Base-by-base conservation (phyloP, 2,888 invertebrate species). In the Eupeodes latifasciatus region DNA sequence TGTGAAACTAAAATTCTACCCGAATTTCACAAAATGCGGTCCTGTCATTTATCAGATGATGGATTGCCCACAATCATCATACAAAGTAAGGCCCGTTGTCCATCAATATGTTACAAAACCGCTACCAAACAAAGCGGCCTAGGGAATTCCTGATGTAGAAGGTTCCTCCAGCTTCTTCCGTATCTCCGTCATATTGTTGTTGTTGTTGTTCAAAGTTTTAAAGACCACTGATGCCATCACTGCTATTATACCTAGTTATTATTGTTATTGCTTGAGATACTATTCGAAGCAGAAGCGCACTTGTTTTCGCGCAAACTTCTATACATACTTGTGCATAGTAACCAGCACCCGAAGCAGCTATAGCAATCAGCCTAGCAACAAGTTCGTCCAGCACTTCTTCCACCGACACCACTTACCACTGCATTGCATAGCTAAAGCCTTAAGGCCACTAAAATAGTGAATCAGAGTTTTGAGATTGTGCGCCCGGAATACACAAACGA, bases 91-190 rank as follows among this genome's bases (percentile, higher is more conserved):
- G 85, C 81, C 72, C 64, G 19, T 66, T 89, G 79, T 85, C 89
- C 89, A 85, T 89, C 89, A 81, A 77, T 79, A 55, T 81, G 85
- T 85, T 79, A 72, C 82, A 79, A 82, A 85, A 85, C 79, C 79
- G 72, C 89, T 89, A 85, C 78, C 81, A 89, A 82, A 79, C 53
- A 79, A 27, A 3, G 27, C 27, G 62, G 85, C 89, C 78, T 44
- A 76, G 81, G 89, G 85, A 89, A 80, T 85, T 85, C 82, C 85
- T 77, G 66, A 55, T 55, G 53, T 40, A 53, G 19, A 66, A 47
- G 49, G 53, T 16, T 14, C 19, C 27, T 49, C 69, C 14, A 34
- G 27, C 76, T n/a, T 27, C 57, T 36, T 51, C 36, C 57, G 19
- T 44, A 55, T 69, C 9, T 11, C 1, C 12, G 14, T 27, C 27